Base-by-base conservation (phyloP, 2,113 vertebrate genomes). In the Podarcis raffonei region DNA sequence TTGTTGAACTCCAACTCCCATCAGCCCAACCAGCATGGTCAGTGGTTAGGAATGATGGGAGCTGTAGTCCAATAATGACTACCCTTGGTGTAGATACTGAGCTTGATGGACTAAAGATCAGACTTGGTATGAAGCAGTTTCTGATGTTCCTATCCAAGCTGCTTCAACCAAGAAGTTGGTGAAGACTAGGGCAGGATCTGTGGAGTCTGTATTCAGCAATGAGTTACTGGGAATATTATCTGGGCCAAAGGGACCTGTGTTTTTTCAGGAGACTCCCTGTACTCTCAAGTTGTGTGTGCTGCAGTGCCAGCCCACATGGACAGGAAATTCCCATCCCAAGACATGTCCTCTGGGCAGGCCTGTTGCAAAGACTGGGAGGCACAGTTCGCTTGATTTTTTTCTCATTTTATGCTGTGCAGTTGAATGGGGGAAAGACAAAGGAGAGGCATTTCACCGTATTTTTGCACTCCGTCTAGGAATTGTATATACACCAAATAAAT, bases 361-460 rank as follows among this genome's bases (percentile, higher is more conserved):
- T 5, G 74, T 1, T 1, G 0, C 59, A 81, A 80, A 66, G 80
- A 81, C 32, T 16, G 16, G 75, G 82, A 69, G n/a, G 18, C 4
- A n/a, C 65, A n/a, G 32, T 30, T 71, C 84, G 62, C 81, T 69
- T 87, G 82, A 84, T 23, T 48, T 76, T 48, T 77, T 72, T 83
- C 23, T 20, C 32, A 65, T 30, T 53, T 59, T 66, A 57, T 57
- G 16, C 32, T 20, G 20, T 37, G 39, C 15, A 74, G 30, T 23
- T 86, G 32, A 68, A 30, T 68, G n/a, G 32, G n/a, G 25, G 69
- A 76, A 82, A 66, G n/a, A 53, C 68, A 48, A 48, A 35, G 18
- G 65, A 79, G 23, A 59, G 7, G 2, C 66, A 35, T 89, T 37
- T 35, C 4, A 32, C 57, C 22, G 30, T 71, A 62, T 57, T 80